Base-by-base conservation (phyloP, 2,113 vertebrate species). In the Chlorodrepanis virens region DNA sequence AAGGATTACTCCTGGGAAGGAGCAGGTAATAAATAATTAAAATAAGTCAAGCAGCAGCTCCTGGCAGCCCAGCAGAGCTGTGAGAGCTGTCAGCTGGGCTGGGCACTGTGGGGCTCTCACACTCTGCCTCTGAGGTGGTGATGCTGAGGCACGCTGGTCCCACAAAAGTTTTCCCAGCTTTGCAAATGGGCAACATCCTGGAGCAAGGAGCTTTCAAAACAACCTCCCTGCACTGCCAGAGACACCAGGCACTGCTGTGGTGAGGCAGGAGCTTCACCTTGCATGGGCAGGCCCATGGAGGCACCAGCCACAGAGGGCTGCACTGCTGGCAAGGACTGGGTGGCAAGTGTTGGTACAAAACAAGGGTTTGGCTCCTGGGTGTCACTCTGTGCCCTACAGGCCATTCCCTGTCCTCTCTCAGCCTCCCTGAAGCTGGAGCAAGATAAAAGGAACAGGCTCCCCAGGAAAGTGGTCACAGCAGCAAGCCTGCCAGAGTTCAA, bases 91-190 rank as follows among this genome's bases (percentile, higher is more conserved):
- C 65, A 22, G 6, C 52, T 47, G 40, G 2, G 87, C 64, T 67
- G 76, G 87, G 72, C 81, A 64, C 50, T 11, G 54, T 59, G 2
- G 63, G 7, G 65, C 49, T 71, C 11, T 35, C 83, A 69, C 54
- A 4, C 28, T 50, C 56, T 21, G 61, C 23, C 6, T 60, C 17
- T n/a, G 52, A 3, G 0, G 33, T 15, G 17, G 12, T 1, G 2
- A 47, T 19, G 52, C 64, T 0, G 1, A 21, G 54, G 31, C 2
- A 1, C 1, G 0, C 57, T 52, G 47, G 23, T 27, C 47, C 12
- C 0, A 35, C 84, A 47, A 44, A 22, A 25, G 49, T 61, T 76
- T 76, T 29, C 90, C 63, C 67, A 78, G 59, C 75, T 59, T 49
- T 63, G 56, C 56, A 76, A 56, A 57, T 1, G 12, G 59, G 14